Percentiles rank a stretch among this genome's conserved stretches.
Evolutionary conservation across 2,888 invertebrate species (phyloP).

Genomic region (Laothoe populi): DNA sequence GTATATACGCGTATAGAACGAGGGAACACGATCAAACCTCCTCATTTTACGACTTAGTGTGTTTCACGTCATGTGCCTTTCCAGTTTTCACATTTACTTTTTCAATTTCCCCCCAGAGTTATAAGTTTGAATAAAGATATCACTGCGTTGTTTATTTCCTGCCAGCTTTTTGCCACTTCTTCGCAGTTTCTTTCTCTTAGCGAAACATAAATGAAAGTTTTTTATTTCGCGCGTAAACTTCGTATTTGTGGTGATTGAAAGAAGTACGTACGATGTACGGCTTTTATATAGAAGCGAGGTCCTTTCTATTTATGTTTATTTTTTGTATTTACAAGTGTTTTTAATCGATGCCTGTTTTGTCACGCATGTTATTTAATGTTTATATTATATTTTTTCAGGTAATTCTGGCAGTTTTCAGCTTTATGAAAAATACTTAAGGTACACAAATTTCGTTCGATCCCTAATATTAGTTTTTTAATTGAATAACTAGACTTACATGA

Average conservation of each 20-base stretch:
- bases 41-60: background rate
- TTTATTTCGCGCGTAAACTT: conserved; percentile 14
- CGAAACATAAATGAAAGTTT: conserved; percentile 19
- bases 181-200: conserved; percentile 11
- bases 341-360: background rate
- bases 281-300: background rate
- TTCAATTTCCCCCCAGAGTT: conserved; percentile 55
- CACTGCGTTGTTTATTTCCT: conserved; percentile 42
- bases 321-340: background rate
- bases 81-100: conserved; percentile 46
- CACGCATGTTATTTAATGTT: background rate
- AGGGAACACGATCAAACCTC: background rate
- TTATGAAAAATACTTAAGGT: background rate
- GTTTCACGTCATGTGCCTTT: conserved; percentile 16
- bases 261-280: background rate
- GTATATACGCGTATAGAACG: background rate
- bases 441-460: too few relatives aligned
- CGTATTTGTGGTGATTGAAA: conserved; percentile 13
- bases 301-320: background rate
- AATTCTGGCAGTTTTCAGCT: background rate
- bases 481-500: too few relatives aligned
- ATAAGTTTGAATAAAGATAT: conserved; percentile 37
- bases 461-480: too few relatives aligned
- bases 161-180: conserved; percentile 29
- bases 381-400: conserved; percentile 11